These are phyloP conservation scores for Porites rus DNA, from an alignment of 92 coral and sea anemone species.

Conservation along the genomic window DNA sequence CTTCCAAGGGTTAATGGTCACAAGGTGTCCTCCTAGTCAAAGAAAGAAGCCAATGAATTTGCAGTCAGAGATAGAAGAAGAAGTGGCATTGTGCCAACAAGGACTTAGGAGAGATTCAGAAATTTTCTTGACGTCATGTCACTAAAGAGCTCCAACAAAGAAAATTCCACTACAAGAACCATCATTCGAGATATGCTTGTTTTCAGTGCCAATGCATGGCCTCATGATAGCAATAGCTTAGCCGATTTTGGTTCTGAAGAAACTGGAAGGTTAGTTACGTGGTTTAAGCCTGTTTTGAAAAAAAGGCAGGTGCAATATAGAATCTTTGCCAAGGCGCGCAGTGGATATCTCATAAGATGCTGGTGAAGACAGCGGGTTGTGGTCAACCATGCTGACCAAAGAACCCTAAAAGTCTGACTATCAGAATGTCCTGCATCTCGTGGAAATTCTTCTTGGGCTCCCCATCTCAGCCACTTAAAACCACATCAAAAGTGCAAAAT, in stretches of 20 bases:
- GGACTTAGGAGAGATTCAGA: too few species aligned
- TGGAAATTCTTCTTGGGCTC: conserved; percentile 52
- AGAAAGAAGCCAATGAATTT: too few species aligned
- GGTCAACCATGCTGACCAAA: conserved; percentile 46
- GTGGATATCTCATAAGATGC: conserved; percentile 5
- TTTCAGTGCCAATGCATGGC: not conserved
- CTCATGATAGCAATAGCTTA: not conserved
- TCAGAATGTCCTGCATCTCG: conserved; percentile 55
- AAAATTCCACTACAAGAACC: too few species aligned
- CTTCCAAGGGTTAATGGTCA: conserved; percentile 24
- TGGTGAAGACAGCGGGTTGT: conserved; percentile 31
- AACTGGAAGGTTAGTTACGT: conserved; percentile 28
- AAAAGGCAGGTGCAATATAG: not conserved
- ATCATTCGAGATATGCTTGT: too few species aligned
- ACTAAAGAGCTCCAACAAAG: too few species aligned
- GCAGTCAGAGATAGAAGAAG: too few species aligned
- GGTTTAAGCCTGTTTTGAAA: conserved; percentile 24
- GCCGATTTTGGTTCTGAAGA: conserved; percentile 30
- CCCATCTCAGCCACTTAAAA: conserved; percentile 53
- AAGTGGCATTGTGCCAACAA: too few species aligned
- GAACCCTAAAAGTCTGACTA: conserved; percentile 41
- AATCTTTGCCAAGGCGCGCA: not conserved
- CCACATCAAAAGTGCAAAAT: conserved; percentile 50
- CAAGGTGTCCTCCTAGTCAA: too few species aligned
- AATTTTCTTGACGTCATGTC: too few species aligned